Evolutionary conservation across 2,113 vertebrate genomes (phyloP), one percentile per base, ranked within the genome.

Genomic region (Sceloporus tristichus): DNA sequence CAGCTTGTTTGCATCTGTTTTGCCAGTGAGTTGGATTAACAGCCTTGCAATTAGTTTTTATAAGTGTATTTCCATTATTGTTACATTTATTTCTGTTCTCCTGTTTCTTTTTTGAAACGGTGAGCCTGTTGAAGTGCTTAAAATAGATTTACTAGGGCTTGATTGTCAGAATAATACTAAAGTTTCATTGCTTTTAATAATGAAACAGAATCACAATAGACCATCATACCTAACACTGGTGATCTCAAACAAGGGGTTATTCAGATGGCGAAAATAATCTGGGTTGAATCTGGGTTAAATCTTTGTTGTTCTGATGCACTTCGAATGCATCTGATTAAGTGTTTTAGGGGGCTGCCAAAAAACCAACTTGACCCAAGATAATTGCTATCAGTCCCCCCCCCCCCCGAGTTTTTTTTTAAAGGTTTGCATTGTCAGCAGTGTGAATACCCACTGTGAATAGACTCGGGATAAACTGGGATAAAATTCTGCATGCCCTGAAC

Each of bases 61-160:
- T n/a, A 89, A 85, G 10, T 93, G 89, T 88, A 89, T 89, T 54
- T 68, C 5, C 90, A 48, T 90, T 93, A 92, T 96, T 87, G n/a
- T 85, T 80, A 82, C 34, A 2, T 87, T 93, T 92, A 65, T 91
- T 94, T 94, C 27, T 11, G 68, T 92, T 94, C 14, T 74, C 27
- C 86, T 89, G 21, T 84, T 10, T 13, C 92, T 88, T 92, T 93
- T 89, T 94, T 92, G 38, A 2, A 70, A 79, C 16, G 90, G 62
- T 65, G 25, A 88, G 80, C 14, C 65, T 92, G 73, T 3, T 80
- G 10, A 85, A 90, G 66, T 91, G 21, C 84, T 90, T 88, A 92
- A 74, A 93, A 70, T 56, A 84, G 82, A 70, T 70, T 84, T 3
- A 78, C 25, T 2, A 83, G 16, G 82, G 91, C 90, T 93, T 91